phyloP scores from a whole-genome alignment of 1,140 invertebrate species.

The Hyles vespertilio region DNA sequence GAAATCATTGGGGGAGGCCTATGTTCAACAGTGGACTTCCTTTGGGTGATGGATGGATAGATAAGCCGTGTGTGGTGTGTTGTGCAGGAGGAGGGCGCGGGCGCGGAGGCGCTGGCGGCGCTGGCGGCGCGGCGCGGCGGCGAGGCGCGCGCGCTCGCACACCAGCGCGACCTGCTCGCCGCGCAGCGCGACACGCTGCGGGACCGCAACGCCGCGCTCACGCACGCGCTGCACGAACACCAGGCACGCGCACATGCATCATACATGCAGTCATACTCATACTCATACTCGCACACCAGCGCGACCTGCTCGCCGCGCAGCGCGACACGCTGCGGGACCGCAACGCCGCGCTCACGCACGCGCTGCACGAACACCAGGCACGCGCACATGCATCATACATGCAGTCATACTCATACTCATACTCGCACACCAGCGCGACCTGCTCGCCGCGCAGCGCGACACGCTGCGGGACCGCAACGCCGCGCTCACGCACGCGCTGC shows the following conservation, averaged over 20 bases:
- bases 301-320: conserved; percentile 29
- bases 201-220: conserved; percentile 16
- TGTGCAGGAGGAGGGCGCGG: conserved; percentile 13
- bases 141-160: conserved; percentile 31
- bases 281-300: background rate
- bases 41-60: too few species aligned
- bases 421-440: conserved; percentile 1
- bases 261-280: background rate
- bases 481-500: conserved; percentile 14
- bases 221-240: conserved; percentile 25
- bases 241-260: conserved; percentile 12
- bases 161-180: conserved; percentile 21
- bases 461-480: background rate
- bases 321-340: background rate
- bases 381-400: too few species aligned
- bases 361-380: conserved; percentile 17
- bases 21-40: too few species aligned
- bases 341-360: background rate
- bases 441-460: conserved; percentile 24
- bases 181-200: conserved; percentile 36
- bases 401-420: background rate
- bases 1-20: too few species aligned
- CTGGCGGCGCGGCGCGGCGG: conserved; percentile 46
- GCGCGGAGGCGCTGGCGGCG: conserved; percentile 31
- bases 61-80: background rate